A percentile compares a stretch with the other conserved stretches of the same genome.
phyloP scores from a whole-genome alignment of 2,113 vertebrate species.

The Phrynocephalus versicolor region DNA sequence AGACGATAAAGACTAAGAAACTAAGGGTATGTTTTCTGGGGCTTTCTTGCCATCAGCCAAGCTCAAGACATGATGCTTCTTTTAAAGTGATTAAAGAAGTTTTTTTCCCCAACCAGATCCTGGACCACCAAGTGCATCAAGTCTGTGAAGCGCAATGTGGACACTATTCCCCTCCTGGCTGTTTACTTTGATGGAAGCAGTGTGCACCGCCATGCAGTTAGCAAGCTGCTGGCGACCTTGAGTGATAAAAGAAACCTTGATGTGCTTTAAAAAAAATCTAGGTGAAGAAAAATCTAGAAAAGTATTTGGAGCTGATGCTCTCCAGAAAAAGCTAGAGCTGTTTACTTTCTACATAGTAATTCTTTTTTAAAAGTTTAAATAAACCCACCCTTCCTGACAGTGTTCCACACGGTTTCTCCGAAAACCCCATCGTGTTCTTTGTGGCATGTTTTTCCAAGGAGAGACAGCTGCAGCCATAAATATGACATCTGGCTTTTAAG shows the following conservation, averaged over 20 bases:
- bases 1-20: too few relatives aligned
- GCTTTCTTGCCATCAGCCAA: too few relatives aligned
- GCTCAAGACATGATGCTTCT: background rate
- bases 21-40: too few relatives aligned
- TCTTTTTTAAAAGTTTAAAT: background rate
- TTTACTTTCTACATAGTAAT: background rate
- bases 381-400: background rate
- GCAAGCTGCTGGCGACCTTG: conserved; percentile 21
- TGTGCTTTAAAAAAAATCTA: background rate
- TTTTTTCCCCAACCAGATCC: conserved; percentile 21
- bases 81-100: conserved; percentile 1
- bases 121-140: conserved; percentile 23
- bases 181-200: background rate
- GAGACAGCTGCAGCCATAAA: conserved; percentile 55
- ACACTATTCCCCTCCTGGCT: conserved; percentile 38
- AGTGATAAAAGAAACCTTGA: conserved; percentile 34
- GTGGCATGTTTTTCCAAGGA: conserved; percentile 38
- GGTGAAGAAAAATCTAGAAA: background rate
- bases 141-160: background rate
- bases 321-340: background rate
- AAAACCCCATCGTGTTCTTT: conserved; percentile 52
- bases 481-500: conserved; percentile 36
- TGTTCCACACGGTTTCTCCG: conserved; percentile 30
- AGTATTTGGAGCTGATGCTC: background rate
- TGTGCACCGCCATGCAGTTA: conserved; percentile 1